phyloP scores from a whole-genome alignment of 2,113 vertebrate species.

The Strix uralensis region DNA sequence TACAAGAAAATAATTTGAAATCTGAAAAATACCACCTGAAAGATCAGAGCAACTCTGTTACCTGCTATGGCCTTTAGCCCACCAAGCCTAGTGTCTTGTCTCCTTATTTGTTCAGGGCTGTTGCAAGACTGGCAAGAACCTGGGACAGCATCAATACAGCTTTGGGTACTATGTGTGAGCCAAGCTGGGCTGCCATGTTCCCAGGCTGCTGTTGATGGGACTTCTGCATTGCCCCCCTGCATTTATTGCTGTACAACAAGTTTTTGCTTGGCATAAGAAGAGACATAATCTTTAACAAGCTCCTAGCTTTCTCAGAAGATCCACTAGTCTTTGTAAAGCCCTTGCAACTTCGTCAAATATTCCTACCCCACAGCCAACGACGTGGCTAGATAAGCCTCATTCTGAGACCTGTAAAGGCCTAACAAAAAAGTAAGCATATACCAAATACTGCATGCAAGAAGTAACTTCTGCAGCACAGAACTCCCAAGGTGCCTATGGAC shows the following conservation, averaged over 20 bases:
- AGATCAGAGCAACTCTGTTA: neutral
- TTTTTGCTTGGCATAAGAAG: neutral
- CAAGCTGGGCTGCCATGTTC: neutral
- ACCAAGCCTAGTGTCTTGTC: neutral
- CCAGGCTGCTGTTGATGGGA: neutral
- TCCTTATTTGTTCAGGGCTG: neutral
- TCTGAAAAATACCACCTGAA: neutral
- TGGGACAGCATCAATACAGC: neutral
- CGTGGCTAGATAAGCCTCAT: neutral
- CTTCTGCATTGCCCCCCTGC: neutral
- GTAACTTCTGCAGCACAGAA: neutral
- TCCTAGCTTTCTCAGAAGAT: neutral
- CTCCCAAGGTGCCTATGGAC: neutral
- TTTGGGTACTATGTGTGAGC: neutral
- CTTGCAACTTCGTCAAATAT: neutral
- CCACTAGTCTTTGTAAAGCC: neutral
- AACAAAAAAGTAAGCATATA: neutral
- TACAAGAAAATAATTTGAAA: neutral
- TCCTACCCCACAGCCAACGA: neutral
- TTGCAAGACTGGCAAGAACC: neutral
- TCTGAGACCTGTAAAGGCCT: neutral
- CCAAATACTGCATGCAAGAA: neutral
- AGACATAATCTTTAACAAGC: neutral
- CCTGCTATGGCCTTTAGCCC: neutral
- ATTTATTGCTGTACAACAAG: neutral